A percentile compares a stretch with the other conserved stretches of the same genome.
phyloP scores from a whole-genome alignment of 2,113 vertebrate genomes.

The Mesocricetus auratus region DNA sequence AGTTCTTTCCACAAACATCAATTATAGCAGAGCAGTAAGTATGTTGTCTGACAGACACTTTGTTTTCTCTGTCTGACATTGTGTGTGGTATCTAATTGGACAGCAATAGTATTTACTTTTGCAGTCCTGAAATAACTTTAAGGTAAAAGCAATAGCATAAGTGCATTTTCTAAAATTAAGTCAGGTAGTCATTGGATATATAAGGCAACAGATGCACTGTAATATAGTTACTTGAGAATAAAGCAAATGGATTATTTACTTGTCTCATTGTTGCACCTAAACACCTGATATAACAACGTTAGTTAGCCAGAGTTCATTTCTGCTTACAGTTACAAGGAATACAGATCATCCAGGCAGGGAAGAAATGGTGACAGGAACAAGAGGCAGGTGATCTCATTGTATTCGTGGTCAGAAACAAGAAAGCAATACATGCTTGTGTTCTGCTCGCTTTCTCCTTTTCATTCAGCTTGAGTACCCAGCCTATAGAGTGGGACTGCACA shows the following conservation, averaged over 20 bases:
- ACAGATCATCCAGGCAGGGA: not conserved
- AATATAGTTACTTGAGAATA: constrained; percentile 15
- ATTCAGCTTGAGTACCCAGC: not conserved
- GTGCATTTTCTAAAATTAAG: constrained; percentile 8
- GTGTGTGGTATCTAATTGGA: constrained; percentile 1
- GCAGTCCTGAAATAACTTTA: constrained; percentile 11
- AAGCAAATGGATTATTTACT: constrained; percentile 1
- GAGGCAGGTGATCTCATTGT: not conserved
- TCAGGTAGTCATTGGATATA: not conserved
- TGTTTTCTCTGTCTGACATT: constrained; percentile 17
- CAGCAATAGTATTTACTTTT: constrained; percentile 14
- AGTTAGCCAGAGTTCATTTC: not conserved
- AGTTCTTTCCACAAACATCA: constrained; percentile 68
- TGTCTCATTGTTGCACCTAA: not conserved
- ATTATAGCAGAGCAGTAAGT: constrained; percentile 55
- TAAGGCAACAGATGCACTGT: not conserved
- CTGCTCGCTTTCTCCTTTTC: not conserved
- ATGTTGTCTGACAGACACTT: constrained; percentile 23
- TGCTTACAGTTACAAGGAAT: not conserved
- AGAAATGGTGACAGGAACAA: not conserved
- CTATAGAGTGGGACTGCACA: not conserved
- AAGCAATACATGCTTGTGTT: not conserved
- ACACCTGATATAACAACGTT: not conserved
- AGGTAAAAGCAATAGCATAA: constrained; percentile 56
- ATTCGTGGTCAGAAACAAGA: not conserved